phyloP scores from a whole-genome alignment of 2,797 vertebrate genomes.

The Hydrocynus forskahlii region DNA sequence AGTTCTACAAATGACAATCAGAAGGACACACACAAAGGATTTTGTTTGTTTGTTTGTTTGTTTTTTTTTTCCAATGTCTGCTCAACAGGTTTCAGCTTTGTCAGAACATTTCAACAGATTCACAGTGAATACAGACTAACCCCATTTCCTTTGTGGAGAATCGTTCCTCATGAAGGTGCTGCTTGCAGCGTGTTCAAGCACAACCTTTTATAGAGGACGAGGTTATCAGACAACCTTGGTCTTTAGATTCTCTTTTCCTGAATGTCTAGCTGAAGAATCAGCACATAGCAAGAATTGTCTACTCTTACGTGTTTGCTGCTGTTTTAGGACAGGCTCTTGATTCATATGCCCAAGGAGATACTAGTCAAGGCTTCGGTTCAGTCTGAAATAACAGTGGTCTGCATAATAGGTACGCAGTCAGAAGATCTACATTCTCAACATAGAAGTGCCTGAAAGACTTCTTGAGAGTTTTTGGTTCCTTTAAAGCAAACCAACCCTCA shows the following conservation, averaged over 20 bases:
- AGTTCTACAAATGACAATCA: too few species aligned
- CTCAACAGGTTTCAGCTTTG: background rate
- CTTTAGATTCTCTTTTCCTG: background rate
- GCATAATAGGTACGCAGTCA: background rate
- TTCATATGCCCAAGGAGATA: background rate
- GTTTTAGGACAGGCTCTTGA: background rate
- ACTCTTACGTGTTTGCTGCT: background rate
- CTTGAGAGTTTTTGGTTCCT: too few species aligned
- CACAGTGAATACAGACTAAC: background rate
- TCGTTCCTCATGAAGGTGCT: too few species aligned
- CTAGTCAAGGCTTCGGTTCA: background rate
- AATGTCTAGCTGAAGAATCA: background rate
- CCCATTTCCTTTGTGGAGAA: background rate
- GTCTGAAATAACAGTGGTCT: background rate
- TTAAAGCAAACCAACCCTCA: too few species aligned
- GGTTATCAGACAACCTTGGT: background rate
- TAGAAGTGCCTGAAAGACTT: too few species aligned
- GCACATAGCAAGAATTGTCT: background rate
- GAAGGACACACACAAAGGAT: too few species aligned
- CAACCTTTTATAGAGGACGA: background rate
- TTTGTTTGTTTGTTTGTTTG: too few species aligned
- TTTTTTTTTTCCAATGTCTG: background rate
- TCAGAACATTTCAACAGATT: background rate
- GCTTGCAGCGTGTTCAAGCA: background rate
- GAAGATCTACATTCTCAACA: background rate